Conservation (phyloP, 1,140 invertebrate genomes). For the Monomorium pharaonis region DNA sequence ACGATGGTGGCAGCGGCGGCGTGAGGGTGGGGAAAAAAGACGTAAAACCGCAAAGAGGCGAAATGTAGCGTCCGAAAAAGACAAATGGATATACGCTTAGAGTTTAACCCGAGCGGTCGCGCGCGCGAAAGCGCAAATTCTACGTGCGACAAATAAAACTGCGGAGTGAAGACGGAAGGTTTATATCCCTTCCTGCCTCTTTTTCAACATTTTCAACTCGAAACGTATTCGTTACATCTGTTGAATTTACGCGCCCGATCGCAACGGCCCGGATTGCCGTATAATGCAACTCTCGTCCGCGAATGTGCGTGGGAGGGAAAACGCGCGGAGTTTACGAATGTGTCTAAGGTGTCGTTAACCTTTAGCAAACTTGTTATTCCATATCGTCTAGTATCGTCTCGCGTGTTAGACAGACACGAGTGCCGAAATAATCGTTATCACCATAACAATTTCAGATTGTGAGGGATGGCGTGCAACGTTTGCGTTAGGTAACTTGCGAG, state of each 20-base stretch:
- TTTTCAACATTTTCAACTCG: neutral
- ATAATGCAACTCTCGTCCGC: neutral
- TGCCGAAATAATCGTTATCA: conserved; percentile 19
- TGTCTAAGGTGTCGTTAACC: conserved; percentile 22
- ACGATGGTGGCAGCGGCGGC: neutral
- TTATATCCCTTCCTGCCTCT: neutral
- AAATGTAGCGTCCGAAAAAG: conserved; percentile 31
- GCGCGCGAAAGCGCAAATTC: neutral
- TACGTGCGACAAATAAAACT: neutral
- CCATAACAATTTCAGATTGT: neutral
- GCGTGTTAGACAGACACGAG: conserved; percentile 1
- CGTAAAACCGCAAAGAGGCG: conserved; percentile 28
- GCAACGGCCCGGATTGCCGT: neutral
- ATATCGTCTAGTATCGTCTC: neutral
- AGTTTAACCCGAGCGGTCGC: neutral
- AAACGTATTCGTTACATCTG: neutral
- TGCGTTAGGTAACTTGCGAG: too few relatives aligned
- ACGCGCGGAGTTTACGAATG: neutral
- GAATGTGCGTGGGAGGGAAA: neutral
- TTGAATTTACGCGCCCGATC: neutral
- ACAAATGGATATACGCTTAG: conserved; percentile 12
- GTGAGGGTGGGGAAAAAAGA: neutral
- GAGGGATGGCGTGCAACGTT: neutral
- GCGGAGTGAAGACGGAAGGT: neutral
- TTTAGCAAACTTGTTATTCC: conserved; percentile 5